Percentiles rank a stretch among this genome's conserved stretches.
Conservation (phyloP, 2,797 vertebrate genomes). For the Austrolebias charrua region DNA sequence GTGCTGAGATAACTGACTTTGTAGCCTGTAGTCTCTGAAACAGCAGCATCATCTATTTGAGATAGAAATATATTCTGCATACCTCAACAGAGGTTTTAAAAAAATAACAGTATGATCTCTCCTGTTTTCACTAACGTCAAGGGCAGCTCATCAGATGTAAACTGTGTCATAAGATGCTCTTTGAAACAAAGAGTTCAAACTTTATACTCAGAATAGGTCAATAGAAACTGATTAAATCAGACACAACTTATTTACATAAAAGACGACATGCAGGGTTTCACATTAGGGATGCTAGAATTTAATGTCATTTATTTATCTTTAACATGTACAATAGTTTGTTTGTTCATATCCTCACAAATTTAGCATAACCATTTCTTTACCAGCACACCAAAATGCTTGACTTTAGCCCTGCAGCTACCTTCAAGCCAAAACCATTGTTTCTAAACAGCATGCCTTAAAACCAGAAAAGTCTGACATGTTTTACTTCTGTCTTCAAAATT, state of each 20-base stretch:
- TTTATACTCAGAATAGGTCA: not conserved
- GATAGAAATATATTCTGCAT: slow-evolving; percentile 20
- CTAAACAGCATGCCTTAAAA: not conserved
- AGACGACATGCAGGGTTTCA: not conserved
- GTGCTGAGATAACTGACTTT: slow-evolving; percentile 64
- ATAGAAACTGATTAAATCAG: not conserved
- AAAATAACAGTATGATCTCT: slow-evolving; percentile 45
- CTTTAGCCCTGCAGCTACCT: not conserved
- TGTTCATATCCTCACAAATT: not conserved
- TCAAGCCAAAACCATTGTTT: not conserved
- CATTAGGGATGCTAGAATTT: not conserved
- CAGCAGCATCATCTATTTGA: slow-evolving; percentile 32
- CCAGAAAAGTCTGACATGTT: not conserved
- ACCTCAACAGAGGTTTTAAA: slow-evolving; percentile 29
- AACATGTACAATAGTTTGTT: not conserved
- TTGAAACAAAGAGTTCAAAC: too few relatives aligned
- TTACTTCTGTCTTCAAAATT: not conserved
- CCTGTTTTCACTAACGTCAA: slow-evolving; percentile 38
- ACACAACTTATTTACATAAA: not conserved
- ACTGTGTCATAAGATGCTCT: not conserved
- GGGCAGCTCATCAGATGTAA: slow-evolving; percentile 15
- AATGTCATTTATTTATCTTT: slow-evolving; percentile 1
- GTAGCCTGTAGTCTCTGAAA: slow-evolving; percentile 29
- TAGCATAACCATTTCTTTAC: not conserved
- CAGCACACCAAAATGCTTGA: not conserved